Percentiles rank a stretch among this genome's conserved stretches.
phyloP scores from a whole-genome alignment of 2,797 vertebrate species.

The Momotus momota region DNA sequence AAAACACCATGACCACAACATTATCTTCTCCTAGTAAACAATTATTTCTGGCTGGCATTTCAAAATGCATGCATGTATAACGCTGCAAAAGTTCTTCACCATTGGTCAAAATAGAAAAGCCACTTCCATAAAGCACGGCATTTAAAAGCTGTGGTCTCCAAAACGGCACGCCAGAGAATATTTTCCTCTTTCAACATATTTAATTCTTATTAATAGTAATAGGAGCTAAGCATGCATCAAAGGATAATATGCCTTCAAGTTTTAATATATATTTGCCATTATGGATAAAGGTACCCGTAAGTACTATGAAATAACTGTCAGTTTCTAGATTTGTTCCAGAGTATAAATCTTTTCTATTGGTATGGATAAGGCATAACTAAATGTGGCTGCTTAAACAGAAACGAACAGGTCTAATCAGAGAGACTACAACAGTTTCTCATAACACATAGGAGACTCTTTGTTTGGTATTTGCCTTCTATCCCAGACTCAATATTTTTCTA shows the following conservation, averaged over 20 bases:
- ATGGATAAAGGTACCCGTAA: not conserved
- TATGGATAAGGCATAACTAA: not conserved
- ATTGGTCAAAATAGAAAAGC: not conserved
- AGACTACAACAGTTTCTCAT: not conserved
- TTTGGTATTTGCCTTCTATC: not conserved
- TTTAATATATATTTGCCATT: not conserved
- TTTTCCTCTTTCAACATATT: not conserved
- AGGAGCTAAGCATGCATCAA: not conserved
- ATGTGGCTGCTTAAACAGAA: not conserved
- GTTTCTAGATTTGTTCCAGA: not conserved
- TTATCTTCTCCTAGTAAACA: not conserved
- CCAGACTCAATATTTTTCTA: not conserved
- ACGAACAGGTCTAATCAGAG: not conserved
- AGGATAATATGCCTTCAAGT: not conserved
- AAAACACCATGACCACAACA: not conserved
- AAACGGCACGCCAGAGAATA: not conserved
- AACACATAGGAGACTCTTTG: not conserved
- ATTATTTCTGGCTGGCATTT: not conserved
- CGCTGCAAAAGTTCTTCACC: not conserved
- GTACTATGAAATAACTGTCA: not conserved
- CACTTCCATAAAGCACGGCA: not conserved
- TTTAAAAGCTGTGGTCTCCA: not conserved
- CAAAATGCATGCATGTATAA: not conserved
- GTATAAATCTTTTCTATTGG: not conserved
- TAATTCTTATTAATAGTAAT: not conserved